A percentile compares a stretch with the other conserved stretches of the same genome.
Evolutionary conservation across 30 jellyfish, hydroid and myxozoan species (phyloP).

Genomic region (Chrysaora quinquecirrha): DNA sequence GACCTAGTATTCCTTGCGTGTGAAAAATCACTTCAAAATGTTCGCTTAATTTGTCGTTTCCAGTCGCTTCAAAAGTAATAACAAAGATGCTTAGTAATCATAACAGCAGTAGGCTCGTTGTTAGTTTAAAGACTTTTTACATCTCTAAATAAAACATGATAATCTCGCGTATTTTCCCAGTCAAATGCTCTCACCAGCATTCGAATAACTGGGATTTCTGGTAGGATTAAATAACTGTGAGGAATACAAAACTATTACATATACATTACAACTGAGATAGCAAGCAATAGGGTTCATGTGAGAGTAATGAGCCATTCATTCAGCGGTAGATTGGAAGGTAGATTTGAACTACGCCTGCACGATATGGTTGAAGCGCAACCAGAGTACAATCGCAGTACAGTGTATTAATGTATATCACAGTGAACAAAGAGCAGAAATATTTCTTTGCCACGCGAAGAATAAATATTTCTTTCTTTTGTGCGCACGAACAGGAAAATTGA

Average conservation of each 20-base stretch:
- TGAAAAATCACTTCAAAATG: background rate
- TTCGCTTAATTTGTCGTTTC: background rate
- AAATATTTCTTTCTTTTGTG: no score
- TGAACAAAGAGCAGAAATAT: no score
- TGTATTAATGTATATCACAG: no score
- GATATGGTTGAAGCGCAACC: no score
- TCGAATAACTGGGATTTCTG: background rate
- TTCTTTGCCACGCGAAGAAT: no score
- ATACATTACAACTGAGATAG: background rate
- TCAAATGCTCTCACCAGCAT: slow-evolving; percentile 5
- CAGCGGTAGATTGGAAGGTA: no score
- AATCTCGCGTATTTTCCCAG: slow-evolving; percentile 3
- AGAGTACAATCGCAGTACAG: no score
- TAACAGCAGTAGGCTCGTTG: background rate
- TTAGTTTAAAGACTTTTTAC: background rate
- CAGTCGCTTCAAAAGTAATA: background rate
- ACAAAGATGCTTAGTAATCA: background rate
- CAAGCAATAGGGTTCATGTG: background rate
- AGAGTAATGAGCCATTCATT: background rate
- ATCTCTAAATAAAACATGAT: background rate
- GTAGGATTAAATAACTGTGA: background rate
- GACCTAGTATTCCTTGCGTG: background rate
- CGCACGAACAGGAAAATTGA: no score
- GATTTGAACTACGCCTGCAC: no score
- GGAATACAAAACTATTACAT: background rate